Conservation (phyloP, 1,140 invertebrate genomes). For the Mercenaria mercenaria region DNA sequence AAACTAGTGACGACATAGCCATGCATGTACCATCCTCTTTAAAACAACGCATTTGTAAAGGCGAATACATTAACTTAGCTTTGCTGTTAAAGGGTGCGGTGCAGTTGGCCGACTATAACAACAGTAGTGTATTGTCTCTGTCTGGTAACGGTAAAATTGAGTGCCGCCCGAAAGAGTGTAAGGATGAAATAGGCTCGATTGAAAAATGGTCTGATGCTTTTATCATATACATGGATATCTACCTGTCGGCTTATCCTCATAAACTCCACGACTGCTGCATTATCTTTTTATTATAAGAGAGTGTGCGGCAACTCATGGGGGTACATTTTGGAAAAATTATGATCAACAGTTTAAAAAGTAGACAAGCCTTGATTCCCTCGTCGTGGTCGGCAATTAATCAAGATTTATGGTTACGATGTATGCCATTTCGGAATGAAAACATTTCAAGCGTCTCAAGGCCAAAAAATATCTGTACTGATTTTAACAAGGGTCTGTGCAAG, state of each 20-base stretch:
- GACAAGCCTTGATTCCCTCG: neutral
- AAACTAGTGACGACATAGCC: conserved; percentile 30
- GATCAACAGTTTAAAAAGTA: conserved; percentile 17
- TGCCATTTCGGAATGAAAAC: neutral
- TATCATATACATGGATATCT: conserved; percentile 52
- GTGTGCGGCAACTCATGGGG: neutral
- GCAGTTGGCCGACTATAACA: conserved; percentile 41
- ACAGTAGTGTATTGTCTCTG: conserved; percentile 2
- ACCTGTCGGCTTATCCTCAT: neutral
- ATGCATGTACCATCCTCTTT: conserved; percentile 44
- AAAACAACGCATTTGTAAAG: conserved; percentile 40
- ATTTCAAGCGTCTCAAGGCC: neutral
- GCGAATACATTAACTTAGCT: conserved; percentile 51
- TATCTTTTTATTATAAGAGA: conserved; percentile 50
- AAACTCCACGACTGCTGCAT: neutral
- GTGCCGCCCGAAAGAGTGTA: neutral
- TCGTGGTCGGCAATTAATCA: conserved; percentile 4
- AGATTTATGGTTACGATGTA: conserved; percentile 24
- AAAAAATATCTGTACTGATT: neutral
- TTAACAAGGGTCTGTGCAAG: conserved; percentile 4
- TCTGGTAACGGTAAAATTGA: conserved; percentile 20
- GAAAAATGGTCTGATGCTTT: conserved; percentile 65
- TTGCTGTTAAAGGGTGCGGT: conserved; percentile 56
- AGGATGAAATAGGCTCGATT: conserved; percentile 41
- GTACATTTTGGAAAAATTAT: neutral